A percentile compares a stretch with the other conserved stretches of the same genome.
Evolutionary conservation across 2,888 invertebrate genomes (phyloP).

Genomic region (Tetragonula carbonaria): DNA sequence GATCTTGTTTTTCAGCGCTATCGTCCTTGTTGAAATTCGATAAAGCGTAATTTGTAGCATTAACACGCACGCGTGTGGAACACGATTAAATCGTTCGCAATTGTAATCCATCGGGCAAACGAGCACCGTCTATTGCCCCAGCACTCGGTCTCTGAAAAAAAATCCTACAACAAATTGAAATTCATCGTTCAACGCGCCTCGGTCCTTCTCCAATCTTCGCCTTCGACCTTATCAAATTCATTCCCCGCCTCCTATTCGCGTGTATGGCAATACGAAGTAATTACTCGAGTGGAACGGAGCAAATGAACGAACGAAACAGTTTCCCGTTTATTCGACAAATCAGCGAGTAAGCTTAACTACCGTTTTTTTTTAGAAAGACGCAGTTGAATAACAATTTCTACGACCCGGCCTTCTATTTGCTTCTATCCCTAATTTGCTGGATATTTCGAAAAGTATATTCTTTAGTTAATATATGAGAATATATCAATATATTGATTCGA

Average conservation of each 20-base stretch:
- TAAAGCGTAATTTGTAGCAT: conserved; percentile 58
- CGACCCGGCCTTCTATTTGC: too few species aligned
- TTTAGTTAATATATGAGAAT: neutral
- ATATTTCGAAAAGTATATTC: neutral
- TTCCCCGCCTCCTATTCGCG: neutral
- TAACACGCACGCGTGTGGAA: conserved; percentile 41
- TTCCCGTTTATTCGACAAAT: neutral
- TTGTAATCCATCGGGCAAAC: conserved; percentile 48
- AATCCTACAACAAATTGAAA: conserved; percentile 2
- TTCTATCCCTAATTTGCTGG: neutral
- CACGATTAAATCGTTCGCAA: conserved; percentile 54
- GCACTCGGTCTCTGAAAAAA: neutral
- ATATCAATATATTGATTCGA: too few species aligned
- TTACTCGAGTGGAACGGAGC: neutral
- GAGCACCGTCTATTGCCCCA: neutral
- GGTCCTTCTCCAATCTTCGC: neutral
- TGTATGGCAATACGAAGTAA: neutral
- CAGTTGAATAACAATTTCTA: neutral
- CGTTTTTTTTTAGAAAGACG: neutral
- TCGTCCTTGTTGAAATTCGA: conserved; percentile 47
- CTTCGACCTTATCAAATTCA: conserved; percentile 2
- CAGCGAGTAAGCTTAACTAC: neutral
- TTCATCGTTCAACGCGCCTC: neutral
- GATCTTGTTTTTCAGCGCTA: neutral
- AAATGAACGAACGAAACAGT: neutral